These are phyloP conservation scores for Papilio xuthus DNA, from an alignment of 1,140 invertebrate species.

Conservation along the genomic window DNA sequence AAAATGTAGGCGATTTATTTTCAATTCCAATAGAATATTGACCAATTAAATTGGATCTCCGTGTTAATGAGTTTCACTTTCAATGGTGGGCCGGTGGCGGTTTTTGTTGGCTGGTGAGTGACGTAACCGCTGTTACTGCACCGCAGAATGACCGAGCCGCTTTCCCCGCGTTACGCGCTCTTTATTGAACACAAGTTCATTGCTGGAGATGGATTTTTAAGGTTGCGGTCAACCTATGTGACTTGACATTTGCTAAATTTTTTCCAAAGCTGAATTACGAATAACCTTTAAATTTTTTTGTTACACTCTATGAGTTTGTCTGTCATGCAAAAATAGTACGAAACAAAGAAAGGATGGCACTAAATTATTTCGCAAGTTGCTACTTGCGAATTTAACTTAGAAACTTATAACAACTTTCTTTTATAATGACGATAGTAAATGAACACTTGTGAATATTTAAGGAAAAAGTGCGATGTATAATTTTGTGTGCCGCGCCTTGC, in stretches of 20 bases:
- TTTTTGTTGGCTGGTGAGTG: constrained; percentile 34
- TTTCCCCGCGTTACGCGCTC: constrained; percentile 45
- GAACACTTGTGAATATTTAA: background rate
- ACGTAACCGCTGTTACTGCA: constrained; percentile 46
- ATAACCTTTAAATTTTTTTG: background rate
- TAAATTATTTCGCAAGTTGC: background rate
- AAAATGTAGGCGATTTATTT: background rate
- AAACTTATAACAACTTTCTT: background rate
- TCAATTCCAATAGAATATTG: background rate
- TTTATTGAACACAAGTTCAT: constrained; percentile 49
- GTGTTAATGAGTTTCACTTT: constrained; percentile 51
- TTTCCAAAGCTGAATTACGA: background rate
- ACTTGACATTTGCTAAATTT: background rate
- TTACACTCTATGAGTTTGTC: background rate
- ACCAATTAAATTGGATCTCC: background rate
- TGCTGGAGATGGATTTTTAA: constrained; percentile 42
- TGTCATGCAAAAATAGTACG: background rate
- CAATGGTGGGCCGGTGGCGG: background rate
- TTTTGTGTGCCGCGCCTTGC: background rate
- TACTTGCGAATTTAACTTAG: background rate
- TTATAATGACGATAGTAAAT: constrained; percentile 4
- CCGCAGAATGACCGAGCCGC: constrained; percentile 31
- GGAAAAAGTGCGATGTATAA: constrained; percentile 20
- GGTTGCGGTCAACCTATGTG: constrained; percentile 52
- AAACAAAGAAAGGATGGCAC: background rate